Percentiles rank a stretch among this genome's conserved stretches.
Conservation (phyloP, 2,888 invertebrate genomes). For the Sarcophaga caerulescens region DNA sequence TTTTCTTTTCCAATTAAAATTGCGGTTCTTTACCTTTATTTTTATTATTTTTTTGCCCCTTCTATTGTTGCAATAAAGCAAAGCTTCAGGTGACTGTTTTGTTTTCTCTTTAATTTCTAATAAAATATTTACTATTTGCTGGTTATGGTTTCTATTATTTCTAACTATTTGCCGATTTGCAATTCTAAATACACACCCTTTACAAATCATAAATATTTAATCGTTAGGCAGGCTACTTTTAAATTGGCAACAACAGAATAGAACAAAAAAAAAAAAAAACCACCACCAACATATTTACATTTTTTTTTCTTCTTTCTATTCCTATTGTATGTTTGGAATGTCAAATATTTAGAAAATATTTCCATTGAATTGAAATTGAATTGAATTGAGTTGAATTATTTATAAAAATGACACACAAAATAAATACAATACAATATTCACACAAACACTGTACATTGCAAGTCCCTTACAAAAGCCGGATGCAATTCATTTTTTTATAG, state of each 20-base stretch:
- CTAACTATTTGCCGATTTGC: not conserved
- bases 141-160: not conserved
- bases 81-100: not conserved
- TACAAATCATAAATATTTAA: conserved; percentile 61
- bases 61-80: not conserved
- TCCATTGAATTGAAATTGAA: conserved; percentile 10
- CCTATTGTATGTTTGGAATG: conserved; percentile 43
- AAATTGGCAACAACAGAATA: conserved; percentile 35
- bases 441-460: not conserved
- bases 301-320: not conserved
- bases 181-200: conserved; percentile 57
- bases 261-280: conserved; percentile 1
- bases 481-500: not conserved
- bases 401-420: not conserved
- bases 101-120: not conserved
- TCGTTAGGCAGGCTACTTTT: not conserved
- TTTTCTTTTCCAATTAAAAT: conserved; percentile 62
- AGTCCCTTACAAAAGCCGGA: not conserved
- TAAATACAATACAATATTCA: not conserved
- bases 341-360: conserved; percentile 52
- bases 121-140: not conserved
- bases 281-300: not conserved
- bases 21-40: conserved; percentile 48
- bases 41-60: not conserved
- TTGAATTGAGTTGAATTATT: not conserved